Percentiles rank a stretch among this genome's conserved stretches.
Conservation (phyloP, 2,888 invertebrate genomes). For the Eupithecia inturbata region DNA sequence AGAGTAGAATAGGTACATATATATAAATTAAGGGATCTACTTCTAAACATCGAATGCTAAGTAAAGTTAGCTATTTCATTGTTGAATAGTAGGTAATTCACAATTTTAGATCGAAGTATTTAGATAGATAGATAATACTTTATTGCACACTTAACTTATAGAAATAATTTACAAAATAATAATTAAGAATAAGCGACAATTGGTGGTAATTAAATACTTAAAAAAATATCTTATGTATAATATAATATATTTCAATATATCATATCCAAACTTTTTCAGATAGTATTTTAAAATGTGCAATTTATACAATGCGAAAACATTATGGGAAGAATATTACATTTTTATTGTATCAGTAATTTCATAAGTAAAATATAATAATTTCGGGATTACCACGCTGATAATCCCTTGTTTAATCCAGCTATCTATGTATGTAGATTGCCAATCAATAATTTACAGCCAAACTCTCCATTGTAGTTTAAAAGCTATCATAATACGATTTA, state of each 20-base stretch:
- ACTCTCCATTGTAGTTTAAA: conserved; percentile 57
- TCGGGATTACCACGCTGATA: conserved; percentile 36
- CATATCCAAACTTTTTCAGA: neutral
- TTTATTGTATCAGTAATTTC: conserved; percentile 21
- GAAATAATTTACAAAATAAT: no score
- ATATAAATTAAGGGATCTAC: neutral
- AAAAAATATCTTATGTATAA: no score
- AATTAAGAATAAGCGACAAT: no score
- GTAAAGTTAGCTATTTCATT: no score
- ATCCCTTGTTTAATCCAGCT: conserved; percentile 42
- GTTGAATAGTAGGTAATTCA: no score
- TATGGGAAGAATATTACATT: conserved; percentile 20
- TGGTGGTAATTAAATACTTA: no score
- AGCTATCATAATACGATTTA: conserved; percentile 64
- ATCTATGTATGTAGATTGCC: conserved; percentile 61
- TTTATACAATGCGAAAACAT: conserved; percentile 11
- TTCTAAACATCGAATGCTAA: no score
- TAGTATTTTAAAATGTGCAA: neutral
- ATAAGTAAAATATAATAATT: conserved; percentile 26
- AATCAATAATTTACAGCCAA: conserved; percentile 65
- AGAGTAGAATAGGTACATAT: neutral
- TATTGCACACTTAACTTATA: no score
- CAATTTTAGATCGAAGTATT: no score
- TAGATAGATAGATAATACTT: no score
- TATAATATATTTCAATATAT: neutral